phyloP scores from a whole-genome alignment of 2,797 vertebrate genomes.

The Girardinus metallicus region DNA sequence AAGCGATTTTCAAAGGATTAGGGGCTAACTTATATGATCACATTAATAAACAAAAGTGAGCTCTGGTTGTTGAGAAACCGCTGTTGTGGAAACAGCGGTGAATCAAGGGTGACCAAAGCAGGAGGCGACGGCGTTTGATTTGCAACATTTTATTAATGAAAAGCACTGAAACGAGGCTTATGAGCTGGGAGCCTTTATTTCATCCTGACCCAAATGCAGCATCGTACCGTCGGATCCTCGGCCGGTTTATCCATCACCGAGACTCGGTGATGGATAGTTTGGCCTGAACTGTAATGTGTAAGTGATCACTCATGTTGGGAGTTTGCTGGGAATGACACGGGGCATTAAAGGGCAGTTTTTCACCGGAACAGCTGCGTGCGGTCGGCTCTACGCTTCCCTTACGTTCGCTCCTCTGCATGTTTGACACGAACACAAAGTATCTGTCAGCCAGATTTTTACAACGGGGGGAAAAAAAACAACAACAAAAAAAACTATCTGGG shows the following conservation, averaged over 20 bases:
- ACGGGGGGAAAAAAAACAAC: background rate
- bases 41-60: slow-evolving; percentile 51
- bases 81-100: slow-evolving; percentile 22
- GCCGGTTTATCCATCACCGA: slow-evolving; percentile 35
- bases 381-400: slow-evolving; percentile 27
- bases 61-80: slow-evolving; percentile 21
- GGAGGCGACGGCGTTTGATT: slow-evolving; percentile 16
- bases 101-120: slow-evolving; percentile 30
- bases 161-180: slow-evolving; percentile 4
- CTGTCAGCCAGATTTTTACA: slow-evolving; percentile 29
- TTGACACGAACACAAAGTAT: slow-evolving; percentile 41
- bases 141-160: slow-evolving; percentile 17
- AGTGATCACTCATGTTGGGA: slow-evolving; percentile 38
- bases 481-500: slow-evolving; percentile 18
- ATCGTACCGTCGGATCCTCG: background rate
- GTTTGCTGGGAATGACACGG: slow-evolving; percentile 44
- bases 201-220: slow-evolving; percentile 1
- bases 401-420: slow-evolving; percentile 33
- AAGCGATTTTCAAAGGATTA: slow-evolving; percentile 35
- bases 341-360: slow-evolving; percentile 36
- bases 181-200: slow-evolving; percentile 7
- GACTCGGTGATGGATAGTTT: slow-evolving; percentile 42
- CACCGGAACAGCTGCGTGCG: slow-evolving; percentile 12
- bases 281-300: slow-evolving; percentile 40
- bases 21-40: slow-evolving; percentile 54